A percentile compares a stretch with the other conserved stretches of the same genome.
Conservation (phyloP, 2,797 vertebrate genomes). For the Denticeps clupeoides region DNA sequence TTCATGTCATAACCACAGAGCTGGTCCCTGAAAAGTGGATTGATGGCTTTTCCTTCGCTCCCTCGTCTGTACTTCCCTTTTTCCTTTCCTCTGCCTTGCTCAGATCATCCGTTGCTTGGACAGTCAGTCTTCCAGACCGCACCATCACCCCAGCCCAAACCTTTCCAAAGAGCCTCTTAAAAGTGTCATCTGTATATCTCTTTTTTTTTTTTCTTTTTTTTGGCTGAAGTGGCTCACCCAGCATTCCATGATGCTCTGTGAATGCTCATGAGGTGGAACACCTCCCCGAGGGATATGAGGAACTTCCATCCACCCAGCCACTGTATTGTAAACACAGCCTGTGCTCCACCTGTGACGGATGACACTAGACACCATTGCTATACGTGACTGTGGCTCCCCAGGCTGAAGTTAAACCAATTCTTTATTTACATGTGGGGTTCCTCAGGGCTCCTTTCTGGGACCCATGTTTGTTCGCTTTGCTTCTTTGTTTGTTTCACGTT, state of each 20-base stretch:
- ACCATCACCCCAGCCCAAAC: conserved; percentile 19
- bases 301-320: not conserved
- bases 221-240: conserved; percentile 17
- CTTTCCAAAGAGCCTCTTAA: conserved; percentile 22
- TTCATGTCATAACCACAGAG: conserved; percentile 28
- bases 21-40: conserved; percentile 21
- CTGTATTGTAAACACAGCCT: not conserved
- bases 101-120: conserved; percentile 19
- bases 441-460: no score
- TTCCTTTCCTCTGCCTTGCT: not conserved
- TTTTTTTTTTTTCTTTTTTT: not conserved
- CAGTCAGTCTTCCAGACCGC: conserved; percentile 28
- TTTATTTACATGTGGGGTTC: no score
- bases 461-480: no score
- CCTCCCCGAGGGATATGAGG: conserved; percentile 1
- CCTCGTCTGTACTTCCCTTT: conserved; percentile 7
- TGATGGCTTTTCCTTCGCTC: conserved; percentile 28
- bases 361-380: no score
- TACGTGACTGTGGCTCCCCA: no score
- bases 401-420: no score
- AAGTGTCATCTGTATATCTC: conserved; percentile 6
- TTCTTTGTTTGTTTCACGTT: no score
- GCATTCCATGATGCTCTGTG: conserved; percentile 27
- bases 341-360: not conserved
- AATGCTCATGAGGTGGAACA: conserved; percentile 24